Conservation (phyloP, 2,113 vertebrate species). For the Cettia cetti region DNA sequence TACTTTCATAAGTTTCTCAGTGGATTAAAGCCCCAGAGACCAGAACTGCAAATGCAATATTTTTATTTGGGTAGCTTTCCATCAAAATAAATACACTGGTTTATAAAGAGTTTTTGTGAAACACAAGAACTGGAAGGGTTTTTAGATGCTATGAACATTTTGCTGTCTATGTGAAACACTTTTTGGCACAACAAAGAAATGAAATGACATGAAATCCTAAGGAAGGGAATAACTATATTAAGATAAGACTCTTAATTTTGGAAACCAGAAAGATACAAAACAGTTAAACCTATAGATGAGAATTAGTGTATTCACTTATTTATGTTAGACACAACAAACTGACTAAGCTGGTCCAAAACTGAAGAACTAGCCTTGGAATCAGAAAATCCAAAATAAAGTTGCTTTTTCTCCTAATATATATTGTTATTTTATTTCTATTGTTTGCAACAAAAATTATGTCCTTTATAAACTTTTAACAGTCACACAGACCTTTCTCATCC, state of each 20-base stretch:
- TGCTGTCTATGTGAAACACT: not conserved
- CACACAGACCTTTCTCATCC: not conserved
- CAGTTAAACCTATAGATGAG: not conserved
- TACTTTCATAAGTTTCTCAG: not conserved
- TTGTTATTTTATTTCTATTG: not conserved
- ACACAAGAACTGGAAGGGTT: not conserved
- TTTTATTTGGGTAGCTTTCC: conserved; percentile 14
- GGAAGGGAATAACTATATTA: not conserved
- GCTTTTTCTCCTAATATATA: not conserved
- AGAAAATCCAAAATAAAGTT: not conserved
- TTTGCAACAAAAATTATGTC: not conserved
- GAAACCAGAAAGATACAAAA: not conserved
- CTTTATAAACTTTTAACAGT: not conserved
- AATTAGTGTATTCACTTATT: not conserved
- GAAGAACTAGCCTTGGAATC: not conserved
- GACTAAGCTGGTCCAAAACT: not conserved
- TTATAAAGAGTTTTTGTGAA: not conserved
- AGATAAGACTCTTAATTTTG: not conserved
- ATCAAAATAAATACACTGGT: conserved; percentile 1
- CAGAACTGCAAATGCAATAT: not conserved
- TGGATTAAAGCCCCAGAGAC: conserved; percentile 2
- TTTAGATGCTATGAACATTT: not conserved
- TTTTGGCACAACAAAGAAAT: not conserved
- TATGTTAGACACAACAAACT: not conserved
- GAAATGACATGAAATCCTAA: not conserved